phyloP scores from a whole-genome alignment of 2,797 vertebrate genomes.

The Holocentrus rufus region DNA sequence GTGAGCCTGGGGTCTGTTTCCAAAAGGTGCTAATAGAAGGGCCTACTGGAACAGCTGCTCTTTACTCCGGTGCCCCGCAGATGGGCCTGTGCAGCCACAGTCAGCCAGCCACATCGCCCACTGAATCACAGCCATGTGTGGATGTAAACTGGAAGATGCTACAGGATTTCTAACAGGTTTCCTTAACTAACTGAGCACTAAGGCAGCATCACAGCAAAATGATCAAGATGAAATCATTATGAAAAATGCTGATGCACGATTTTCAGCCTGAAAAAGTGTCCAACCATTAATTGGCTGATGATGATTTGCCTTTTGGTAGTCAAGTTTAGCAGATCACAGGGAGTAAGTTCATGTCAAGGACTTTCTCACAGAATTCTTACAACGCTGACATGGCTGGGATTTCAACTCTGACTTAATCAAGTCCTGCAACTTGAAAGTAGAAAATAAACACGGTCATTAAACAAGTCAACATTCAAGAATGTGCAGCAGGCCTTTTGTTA shows the following conservation, averaged over 20 bases:
- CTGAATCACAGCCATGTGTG: conserved; percentile 9
- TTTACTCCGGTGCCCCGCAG: conserved; percentile 46
- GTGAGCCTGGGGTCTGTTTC: conserved; percentile 63
- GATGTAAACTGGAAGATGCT: conserved; percentile 17
- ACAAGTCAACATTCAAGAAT: background rate
- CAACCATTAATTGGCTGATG: background rate
- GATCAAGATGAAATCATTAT: background rate
- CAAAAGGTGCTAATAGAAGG: conserved; percentile 79
- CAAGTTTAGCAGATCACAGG: background rate
- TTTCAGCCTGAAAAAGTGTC: background rate
- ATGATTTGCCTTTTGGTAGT: no score
- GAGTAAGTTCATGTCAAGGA: background rate
- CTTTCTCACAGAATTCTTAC: background rate
- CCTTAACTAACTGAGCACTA: background rate
- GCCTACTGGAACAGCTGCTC: conserved; percentile 76
- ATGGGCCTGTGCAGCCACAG: conserved; percentile 31
- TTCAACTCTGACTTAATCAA: no score
- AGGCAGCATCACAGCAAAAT: background rate
- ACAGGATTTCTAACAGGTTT: background rate
- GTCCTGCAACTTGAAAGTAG: no score
- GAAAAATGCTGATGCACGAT: background rate
- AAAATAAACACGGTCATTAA: background rate
- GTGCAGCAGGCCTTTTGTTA: background rate
- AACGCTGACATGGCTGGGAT: background rate
- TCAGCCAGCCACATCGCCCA: background rate